phyloP scores from a whole-genome alignment of 2,113 vertebrate species.

The Halcyon malimbica region DNA sequence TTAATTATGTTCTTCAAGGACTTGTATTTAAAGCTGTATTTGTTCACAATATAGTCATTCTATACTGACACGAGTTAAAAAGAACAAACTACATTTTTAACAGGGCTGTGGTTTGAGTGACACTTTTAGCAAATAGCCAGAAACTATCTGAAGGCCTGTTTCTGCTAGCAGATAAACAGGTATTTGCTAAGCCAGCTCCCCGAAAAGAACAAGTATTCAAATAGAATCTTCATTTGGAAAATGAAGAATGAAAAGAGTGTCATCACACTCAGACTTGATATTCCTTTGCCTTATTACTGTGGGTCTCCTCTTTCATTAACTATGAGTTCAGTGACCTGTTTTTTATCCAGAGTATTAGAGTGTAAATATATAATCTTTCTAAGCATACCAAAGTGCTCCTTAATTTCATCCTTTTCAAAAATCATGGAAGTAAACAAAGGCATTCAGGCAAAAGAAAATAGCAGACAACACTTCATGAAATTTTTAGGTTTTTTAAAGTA shows the following conservation, averaged over 20 bases:
- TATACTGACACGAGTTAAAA: background rate
- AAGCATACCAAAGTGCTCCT: background rate
- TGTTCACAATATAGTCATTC: background rate
- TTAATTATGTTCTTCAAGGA: background rate
- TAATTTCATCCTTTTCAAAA: background rate
- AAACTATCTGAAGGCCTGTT: background rate
- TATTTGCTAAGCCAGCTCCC: background rate
- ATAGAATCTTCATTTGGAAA: background rate
- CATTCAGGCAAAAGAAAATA: background rate
- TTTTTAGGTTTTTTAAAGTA: conserved; percentile 38
- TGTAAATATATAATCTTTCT: background rate
- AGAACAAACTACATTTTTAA: background rate
- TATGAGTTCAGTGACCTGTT: accelerated
- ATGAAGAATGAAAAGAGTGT: background rate
- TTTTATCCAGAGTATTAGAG: background rate
- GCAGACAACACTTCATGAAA: background rate
- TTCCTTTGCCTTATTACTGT: background rate
- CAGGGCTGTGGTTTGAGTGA: background rate
- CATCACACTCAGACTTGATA: background rate
- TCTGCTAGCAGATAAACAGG: background rate
- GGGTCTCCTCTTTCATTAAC: background rate
- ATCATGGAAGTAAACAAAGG: background rate
- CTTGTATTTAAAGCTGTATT: background rate
- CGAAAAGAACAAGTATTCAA: background rate
- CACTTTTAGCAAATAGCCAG: background rate